phyloP scores from a whole-genome alignment of 1,140 invertebrate species.

The Pseudomyrmex sp. region DNA sequence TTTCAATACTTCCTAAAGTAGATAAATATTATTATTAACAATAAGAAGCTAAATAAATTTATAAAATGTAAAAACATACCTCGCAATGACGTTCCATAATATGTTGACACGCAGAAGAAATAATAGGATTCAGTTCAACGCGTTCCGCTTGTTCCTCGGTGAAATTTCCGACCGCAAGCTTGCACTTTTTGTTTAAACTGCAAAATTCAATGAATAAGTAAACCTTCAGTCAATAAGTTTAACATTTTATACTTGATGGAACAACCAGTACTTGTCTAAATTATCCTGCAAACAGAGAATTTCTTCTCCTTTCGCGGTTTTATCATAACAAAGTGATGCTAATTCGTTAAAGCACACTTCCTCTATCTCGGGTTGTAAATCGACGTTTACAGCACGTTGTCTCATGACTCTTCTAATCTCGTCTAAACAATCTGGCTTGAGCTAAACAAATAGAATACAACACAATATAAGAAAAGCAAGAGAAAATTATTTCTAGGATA shows the following conservation, averaged over 20 bases:
- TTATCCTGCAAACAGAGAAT: constrained; percentile 97
- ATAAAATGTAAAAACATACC: constrained; percentile 78
- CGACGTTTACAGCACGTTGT: constrained; percentile 95
- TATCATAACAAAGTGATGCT: constrained; percentile 92
- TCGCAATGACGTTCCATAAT: constrained; percentile 94
- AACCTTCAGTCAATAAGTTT: constrained; percentile 45
- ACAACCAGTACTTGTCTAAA: constrained; percentile 88
- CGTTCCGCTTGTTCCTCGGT: constrained; percentile 95
- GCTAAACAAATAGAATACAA: constrained; percentile 74
- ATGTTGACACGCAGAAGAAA: constrained; percentile 92
- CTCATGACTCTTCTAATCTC: constrained; percentile 97
- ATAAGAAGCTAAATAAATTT: not conserved
- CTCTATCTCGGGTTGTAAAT: constrained; percentile 97
- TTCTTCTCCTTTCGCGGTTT: constrained; percentile 94
- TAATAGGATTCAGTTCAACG: constrained; percentile 94
- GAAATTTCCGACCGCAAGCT: constrained; percentile 92
- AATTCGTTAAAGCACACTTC: constrained; percentile 95
- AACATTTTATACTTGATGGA: constrained; percentile 14
- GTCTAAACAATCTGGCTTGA: constrained; percentile 89
- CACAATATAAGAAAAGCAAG: not conserved
- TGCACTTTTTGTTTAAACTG: constrained; percentile 88
- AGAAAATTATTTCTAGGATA: not conserved
- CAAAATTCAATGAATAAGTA: constrained; percentile 43
- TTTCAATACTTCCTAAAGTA: constrained; percentile 86
- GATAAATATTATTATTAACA: not conserved